These are phyloP conservation scores for Hozukius guyotensis DNA, from an alignment of 2,797 vertebrate species.

Conservation along the genomic window DNA sequence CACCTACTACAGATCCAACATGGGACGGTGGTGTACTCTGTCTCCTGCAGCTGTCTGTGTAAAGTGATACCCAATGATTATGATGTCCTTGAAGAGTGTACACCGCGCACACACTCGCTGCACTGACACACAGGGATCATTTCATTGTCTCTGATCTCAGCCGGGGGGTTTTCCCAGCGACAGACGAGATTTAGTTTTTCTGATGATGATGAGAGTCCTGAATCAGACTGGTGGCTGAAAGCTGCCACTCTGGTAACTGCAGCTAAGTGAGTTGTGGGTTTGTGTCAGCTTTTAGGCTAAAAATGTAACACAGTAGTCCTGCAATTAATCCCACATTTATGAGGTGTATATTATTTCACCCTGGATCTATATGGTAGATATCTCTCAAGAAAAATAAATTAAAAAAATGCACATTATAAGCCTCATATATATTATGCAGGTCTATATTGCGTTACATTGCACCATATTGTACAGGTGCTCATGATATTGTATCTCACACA, in stretches of 20 bases:
- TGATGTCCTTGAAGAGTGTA: constrained; percentile 66
- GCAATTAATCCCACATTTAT: neutral
- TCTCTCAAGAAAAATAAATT: neutral
- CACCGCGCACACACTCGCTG: neutral
- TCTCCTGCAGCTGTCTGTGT: constrained; percentile 73
- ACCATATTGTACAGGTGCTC: neutral
- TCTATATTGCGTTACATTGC: neutral
- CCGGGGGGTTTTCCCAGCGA: constrained; percentile 31
- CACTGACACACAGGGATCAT: constrained; percentile 37
- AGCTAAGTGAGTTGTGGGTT: neutral
- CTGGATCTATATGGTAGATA: neutral
- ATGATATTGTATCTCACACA: neutral
- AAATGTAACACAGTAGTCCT: neutral
- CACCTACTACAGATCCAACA: constrained; percentile 26
- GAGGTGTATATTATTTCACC: neutral
- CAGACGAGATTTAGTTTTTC: constrained; percentile 37
- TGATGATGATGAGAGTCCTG: constrained; percentile 19
- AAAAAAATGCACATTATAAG: neutral
- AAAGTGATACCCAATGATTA: constrained; percentile 70
- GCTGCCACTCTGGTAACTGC: neutral
- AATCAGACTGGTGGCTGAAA: neutral
- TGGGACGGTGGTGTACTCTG: constrained; percentile 13
- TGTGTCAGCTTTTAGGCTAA: neutral
- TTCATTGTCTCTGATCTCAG: constrained; percentile 56
- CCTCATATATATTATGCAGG: neutral